Evolutionary conservation across 2,797 vertebrate genomes (phyloP).

Genomic region (Coracias cyanogaster): DNA sequence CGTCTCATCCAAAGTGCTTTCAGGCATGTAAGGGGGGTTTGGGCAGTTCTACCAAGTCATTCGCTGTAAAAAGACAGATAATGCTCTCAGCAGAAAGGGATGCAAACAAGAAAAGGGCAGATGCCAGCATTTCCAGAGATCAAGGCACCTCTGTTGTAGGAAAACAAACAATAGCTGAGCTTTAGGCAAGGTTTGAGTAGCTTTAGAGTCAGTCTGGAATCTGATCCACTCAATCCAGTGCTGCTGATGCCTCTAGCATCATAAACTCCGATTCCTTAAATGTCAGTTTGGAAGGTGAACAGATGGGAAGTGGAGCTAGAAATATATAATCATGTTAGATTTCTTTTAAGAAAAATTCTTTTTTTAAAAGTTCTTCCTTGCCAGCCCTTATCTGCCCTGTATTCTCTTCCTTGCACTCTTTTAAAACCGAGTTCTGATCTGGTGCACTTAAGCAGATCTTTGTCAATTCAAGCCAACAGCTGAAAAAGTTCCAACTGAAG

Average conservation of each 20-base stretch:
- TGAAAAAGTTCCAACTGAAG: not conserved
- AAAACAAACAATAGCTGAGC: constrained; percentile 60
- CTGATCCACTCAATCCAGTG: constrained; percentile 60
- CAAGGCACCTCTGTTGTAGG: constrained; percentile 15
- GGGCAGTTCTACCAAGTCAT: not conserved
- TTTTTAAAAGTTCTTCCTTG: not conserved
- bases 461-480: not conserved
- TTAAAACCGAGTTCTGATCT: not conserved
- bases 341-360: not conserved
- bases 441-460: not conserved
- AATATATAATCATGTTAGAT: not conserved
- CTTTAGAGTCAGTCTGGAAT: constrained; percentile 54
- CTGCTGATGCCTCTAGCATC: constrained; percentile 49
- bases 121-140: constrained; percentile 33
- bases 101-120: constrained; percentile 46
- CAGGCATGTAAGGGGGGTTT: not conserved
- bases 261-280: constrained; percentile 54
- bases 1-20: not conserved
- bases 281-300: constrained; percentile 68
- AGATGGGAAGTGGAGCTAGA: constrained; percentile 63
- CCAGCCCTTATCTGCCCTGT: not conserved
- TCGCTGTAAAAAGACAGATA: not conserved
- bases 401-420: not conserved
- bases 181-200: constrained; percentile 49
- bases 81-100: not conserved